phyloP scores from a whole-genome alignment of 2,888 invertebrate species.

The Melanostoma mellinum region DNA sequence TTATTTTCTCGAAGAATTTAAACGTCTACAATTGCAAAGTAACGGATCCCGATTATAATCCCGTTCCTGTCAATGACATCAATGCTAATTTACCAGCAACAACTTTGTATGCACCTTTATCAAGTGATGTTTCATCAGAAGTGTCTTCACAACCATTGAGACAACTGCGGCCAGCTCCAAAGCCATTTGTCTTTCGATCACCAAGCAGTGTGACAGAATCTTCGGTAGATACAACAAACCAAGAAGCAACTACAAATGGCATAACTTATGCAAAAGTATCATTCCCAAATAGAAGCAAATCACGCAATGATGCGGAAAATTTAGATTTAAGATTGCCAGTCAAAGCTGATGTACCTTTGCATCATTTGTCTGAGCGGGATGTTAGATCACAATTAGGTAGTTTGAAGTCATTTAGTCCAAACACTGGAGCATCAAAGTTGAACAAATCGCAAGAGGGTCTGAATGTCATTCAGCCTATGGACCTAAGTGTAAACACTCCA shows the following conservation, averaged over 20 bases:
- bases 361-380: conserved; percentile 79
- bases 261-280: conserved; percentile 80
- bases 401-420: conserved; percentile 78
- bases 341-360: conserved; percentile 79
- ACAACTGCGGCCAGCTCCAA: conserved; percentile 63
- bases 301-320: conserved; percentile 76
- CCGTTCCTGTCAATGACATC: conserved; percentile 48
- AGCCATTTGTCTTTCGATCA: conserved; percentile 77
- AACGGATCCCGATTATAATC: conserved; percentile 81
- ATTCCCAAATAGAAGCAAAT: conserved; percentile 78
- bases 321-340: conserved; percentile 77
- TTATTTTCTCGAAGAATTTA: conserved; percentile 80
- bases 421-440: conserved; percentile 8
- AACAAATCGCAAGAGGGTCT: too few relatives aligned
- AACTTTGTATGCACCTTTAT: conserved; percentile 78
- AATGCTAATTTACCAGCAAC: conserved; percentile 26
- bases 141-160: conserved; percentile 45
- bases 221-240: conserved; percentile 76
- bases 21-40: conserved; percentile 81
- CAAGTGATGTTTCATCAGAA: conserved; percentile 75
- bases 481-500: too few relatives aligned
- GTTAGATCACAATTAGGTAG: conserved; percentile 78
- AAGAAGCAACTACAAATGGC: conserved; percentile 75
- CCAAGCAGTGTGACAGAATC: conserved; percentile 79
- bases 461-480: too few relatives aligned